Evolutionary conservation across 2,888 invertebrate genomes (phyloP).

Genomic region (Diadromus collaris): DNA sequence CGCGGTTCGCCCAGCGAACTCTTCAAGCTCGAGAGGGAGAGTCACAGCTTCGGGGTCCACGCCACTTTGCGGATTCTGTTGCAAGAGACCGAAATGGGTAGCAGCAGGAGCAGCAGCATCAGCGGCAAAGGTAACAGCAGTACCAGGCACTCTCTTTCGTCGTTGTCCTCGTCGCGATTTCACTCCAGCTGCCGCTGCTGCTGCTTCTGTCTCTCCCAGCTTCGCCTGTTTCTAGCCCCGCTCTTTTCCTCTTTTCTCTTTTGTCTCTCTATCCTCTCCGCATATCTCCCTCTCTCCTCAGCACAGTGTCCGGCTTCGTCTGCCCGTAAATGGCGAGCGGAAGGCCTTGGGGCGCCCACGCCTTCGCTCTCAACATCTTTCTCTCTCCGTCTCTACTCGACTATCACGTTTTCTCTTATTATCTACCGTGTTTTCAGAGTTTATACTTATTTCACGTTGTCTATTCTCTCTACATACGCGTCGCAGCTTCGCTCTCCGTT

Average conservation of each 20-base stretch:
- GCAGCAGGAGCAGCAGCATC: slow-evolving; percentile 40
- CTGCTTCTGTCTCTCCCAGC: slow-evolving; percentile 41
- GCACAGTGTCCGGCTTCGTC: slow-evolving; percentile 69
- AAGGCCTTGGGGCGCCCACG: slow-evolving; percentile 77
- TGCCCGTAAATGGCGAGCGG: slow-evolving; percentile 77
- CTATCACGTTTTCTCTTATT: slow-evolving; percentile 47
- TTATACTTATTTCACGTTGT: slow-evolving; percentile 47
- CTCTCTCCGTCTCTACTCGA: slow-evolving; percentile 24
- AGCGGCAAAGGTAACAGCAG: slow-evolving; percentile 40
- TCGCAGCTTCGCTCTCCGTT: slow-evolving; percentile 26
- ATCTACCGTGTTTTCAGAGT: slow-evolving; percentile 34
- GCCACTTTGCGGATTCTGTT: slow-evolving; percentile 36
- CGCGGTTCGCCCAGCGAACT: not conserved
- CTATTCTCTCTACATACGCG: slow-evolving; percentile 38
- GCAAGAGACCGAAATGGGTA: slow-evolving; percentile 46
- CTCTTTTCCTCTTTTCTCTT: slow-evolving; percentile 54
- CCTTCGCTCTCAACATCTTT: slow-evolving; percentile 64
- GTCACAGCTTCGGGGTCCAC: slow-evolving; percentile 38
- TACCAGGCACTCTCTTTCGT: slow-evolving; percentile 46
- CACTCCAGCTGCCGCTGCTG: slow-evolving; percentile 33
- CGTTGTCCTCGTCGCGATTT: slow-evolving; percentile 49
- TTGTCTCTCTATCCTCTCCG: slow-evolving; percentile 55
- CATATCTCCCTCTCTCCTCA: slow-evolving; percentile 32
- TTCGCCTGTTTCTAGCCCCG: slow-evolving; percentile 34
- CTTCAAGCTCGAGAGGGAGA: slow-evolving; percentile 6